A percentile compares a stretch with the other conserved stretches of the same genome.
These are phyloP conservation scores for Drosophila saltans DNA, from an alignment of 1,140 invertebrate genomes.

Conservation along the genomic window DNA sequence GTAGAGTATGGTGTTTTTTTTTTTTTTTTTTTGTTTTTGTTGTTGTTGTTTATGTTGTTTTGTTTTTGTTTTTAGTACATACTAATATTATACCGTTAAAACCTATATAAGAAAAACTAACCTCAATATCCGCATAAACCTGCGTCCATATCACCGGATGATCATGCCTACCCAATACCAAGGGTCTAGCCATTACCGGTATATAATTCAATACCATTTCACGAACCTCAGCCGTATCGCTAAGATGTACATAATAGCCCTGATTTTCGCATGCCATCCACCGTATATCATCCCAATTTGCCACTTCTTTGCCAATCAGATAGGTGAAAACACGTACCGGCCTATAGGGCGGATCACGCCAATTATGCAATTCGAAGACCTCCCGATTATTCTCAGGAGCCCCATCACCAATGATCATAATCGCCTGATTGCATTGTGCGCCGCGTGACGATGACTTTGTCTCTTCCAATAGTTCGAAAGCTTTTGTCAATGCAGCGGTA, in stretches of 20 bases:
- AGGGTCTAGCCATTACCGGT: slow-evolving; percentile 94
- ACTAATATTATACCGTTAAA: not conserved
- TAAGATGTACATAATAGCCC: slow-evolving; percentile 97
- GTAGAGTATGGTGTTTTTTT: slow-evolving; percentile 22
- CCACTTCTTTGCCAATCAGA: slow-evolving; percentile 95
- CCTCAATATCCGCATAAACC: slow-evolving; percentile 95
- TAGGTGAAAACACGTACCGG: slow-evolving; percentile 98
- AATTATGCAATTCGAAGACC: slow-evolving; percentile 95
- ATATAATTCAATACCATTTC: slow-evolving; percentile 97
- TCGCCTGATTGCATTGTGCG: slow-evolving; percentile 91
- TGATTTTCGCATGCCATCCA: slow-evolving; percentile 98
- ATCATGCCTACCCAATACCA: slow-evolving; percentile 90
- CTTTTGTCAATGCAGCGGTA: slow-evolving; percentile 93
- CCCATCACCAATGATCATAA: slow-evolving; percentile 99
- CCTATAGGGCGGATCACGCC: slow-evolving; percentile 87
- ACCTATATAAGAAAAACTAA: slow-evolving; percentile 83
- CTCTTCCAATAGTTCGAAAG: slow-evolving; percentile 92
- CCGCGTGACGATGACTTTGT: slow-evolving; percentile 86
- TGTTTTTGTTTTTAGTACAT: slow-evolving; percentile 1
- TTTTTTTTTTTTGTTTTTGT: slow-evolving; percentile 31
- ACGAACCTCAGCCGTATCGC: slow-evolving; percentile 95
- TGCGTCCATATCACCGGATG: slow-evolving; percentile 95
- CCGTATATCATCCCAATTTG: slow-evolving; percentile 92
- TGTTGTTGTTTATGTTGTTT: slow-evolving; percentile 14
- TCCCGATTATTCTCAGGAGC: slow-evolving; percentile 96